Percentiles rank a stretch among this genome's conserved stretches.
Evolutionary conservation across 2,113 vertebrate genomes (phyloP).

Genomic region (Gymnorhina tibicen): DNA sequence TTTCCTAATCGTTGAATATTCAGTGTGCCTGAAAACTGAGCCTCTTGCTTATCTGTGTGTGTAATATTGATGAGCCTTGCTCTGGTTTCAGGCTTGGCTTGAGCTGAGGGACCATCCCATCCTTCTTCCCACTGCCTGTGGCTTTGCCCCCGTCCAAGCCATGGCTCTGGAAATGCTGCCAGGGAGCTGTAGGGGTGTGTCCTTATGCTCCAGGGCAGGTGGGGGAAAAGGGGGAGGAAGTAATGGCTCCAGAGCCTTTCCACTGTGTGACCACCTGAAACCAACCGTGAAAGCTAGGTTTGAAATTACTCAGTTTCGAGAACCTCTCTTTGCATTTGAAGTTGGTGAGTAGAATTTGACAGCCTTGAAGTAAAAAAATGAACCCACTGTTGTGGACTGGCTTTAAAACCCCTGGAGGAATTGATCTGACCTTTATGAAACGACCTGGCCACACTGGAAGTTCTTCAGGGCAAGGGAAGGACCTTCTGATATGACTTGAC

Average conservation of each 20-base stretch:
- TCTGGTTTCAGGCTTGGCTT: neutral
- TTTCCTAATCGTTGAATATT: neutral
- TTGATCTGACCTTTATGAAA: neutral
- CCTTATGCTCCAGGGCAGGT: neutral
- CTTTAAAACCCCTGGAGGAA: neutral
- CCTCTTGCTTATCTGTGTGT: neutral
- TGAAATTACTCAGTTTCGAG: neutral
- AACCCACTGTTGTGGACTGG: neutral
- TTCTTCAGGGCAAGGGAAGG: neutral
- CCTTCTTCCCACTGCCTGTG: neutral
- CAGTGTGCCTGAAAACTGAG: neutral
- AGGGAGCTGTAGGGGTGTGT: neutral
- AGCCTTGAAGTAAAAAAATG: neutral
- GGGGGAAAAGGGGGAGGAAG: neutral
- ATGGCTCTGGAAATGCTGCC: neutral
- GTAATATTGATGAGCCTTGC: neutral
- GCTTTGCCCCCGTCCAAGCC: neutral
- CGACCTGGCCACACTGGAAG: neutral
- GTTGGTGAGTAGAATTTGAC: neutral
- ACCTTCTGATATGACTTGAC: neutral
- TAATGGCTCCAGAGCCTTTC: neutral
- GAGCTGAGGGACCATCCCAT: neutral
- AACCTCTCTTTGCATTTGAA: neutral
- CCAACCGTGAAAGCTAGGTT: neutral
- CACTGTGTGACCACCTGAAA: neutral